A percentile compares a stretch with the other conserved stretches of the same genome.
These are phyloP conservation scores for Dicerorhinus sumatrensis DNA, from an alignment of 2,113 vertebrate species.

Conservation along the genomic window DNA sequence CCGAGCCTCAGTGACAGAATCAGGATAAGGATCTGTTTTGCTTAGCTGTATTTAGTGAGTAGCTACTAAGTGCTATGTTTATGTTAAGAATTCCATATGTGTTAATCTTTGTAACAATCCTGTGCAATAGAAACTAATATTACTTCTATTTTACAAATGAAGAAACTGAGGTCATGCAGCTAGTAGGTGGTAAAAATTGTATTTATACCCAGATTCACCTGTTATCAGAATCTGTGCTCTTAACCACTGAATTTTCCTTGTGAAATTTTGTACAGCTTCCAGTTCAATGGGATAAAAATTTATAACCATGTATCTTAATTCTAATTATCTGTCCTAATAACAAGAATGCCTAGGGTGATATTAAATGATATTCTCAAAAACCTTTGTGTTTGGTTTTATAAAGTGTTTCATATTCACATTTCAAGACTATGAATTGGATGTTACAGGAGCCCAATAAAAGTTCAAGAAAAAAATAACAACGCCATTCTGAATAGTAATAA, in stretches of 20 bases:
- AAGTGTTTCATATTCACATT: background rate
- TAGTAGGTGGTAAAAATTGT: background rate
- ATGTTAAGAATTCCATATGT: background rate
- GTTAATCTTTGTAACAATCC: background rate
- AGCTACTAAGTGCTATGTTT: background rate
- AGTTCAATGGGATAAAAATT: background rate
- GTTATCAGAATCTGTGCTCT: background rate
- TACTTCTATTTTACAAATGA: background rate
- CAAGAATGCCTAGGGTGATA: background rate
- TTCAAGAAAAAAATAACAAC: conserved; percentile 30
- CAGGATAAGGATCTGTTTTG: background rate
- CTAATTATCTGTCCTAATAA: background rate
- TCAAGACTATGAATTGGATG: background rate
- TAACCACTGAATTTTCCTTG: background rate
- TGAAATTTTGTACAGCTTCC: background rate
- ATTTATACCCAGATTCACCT: background rate
- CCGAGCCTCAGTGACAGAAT: background rate
- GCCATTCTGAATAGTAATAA: background rate
- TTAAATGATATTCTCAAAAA: conserved; percentile 4
- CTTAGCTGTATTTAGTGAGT: background rate
- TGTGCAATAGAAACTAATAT: background rate
- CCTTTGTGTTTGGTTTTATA: background rate
- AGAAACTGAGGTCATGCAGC: background rate
- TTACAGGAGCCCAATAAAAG: background rate
- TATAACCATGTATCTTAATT: background rate